phyloP scores from a whole-genome alignment of 2,888 invertebrate genomes.

The Archips crataeganus region DNA sequence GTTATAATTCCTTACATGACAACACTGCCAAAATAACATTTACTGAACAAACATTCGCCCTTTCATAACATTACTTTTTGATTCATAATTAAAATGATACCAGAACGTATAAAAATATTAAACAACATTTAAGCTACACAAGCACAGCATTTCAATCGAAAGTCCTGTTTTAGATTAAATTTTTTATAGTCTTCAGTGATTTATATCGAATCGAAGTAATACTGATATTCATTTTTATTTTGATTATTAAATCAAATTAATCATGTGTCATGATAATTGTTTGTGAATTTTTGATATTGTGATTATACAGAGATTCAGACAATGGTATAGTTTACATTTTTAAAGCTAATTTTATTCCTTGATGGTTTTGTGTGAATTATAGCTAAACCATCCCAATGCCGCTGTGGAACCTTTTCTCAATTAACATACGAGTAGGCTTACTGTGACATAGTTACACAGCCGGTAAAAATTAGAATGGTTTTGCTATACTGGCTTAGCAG shows the following conservation, averaged over 20 bases:
- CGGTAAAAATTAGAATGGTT: not conserved
- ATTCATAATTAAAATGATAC: not conserved
- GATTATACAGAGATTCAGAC: conserved; percentile 36
- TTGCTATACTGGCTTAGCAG: not conserved
- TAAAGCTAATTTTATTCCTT: not conserved
- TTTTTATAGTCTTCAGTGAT: conserved; percentile 35
- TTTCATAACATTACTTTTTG: conserved; percentile 3
- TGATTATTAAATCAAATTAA: conserved; percentile 34
- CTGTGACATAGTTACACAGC: not conserved
- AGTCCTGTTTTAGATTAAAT: conserved; percentile 33
- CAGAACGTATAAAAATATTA: conserved; percentile 16
- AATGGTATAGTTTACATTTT: too few relatives aligned
- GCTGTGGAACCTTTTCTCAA: not conserved
- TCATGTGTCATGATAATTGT: conserved; percentile 27
- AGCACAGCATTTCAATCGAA: conserved; percentile 30
- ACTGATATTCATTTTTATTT: conserved; percentile 37
- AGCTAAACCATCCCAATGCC: not conserved
- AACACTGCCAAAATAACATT: conserved; percentile 5
- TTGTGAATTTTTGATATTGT: conserved; percentile 34
- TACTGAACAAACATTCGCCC: conserved; percentile 11
- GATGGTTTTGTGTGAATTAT: not conserved
- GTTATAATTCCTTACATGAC: not conserved
- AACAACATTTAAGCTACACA: not conserved
- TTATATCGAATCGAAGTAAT: conserved; percentile 30
- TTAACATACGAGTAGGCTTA: not conserved